phyloP scores from a whole-genome alignment of 1,140 invertebrate genomes.

The Nautilus pompilius region DNA sequence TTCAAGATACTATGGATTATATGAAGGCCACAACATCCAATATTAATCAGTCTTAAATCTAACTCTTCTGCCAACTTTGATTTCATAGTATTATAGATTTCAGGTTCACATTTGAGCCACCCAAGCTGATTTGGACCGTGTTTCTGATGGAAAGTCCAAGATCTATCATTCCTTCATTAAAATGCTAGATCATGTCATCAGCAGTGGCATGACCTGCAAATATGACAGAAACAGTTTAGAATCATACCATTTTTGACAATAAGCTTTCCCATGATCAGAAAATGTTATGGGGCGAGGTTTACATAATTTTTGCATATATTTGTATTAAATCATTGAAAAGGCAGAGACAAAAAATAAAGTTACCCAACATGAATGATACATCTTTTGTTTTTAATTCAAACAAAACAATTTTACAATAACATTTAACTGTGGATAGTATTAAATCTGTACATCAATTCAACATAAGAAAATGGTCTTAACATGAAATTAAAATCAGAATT shows the following conservation, averaged over 20 bases:
- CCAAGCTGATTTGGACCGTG: constrained; percentile 26
- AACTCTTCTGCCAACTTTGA: constrained; percentile 10
- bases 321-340: too few relatives aligned
- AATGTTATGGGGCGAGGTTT: too few relatives aligned
- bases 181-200: constrained; percentile 15
- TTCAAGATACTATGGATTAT: constrained; percentile 23
- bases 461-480: not conserved
- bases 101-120: constrained; percentile 29
- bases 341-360: not conserved
- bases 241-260: too few relatives aligned
- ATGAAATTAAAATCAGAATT: too few relatives aligned
- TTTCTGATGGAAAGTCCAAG: too few relatives aligned
- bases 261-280: not conserved
- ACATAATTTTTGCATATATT: too few relatives aligned
- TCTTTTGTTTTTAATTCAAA: not conserved
- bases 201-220: constrained; percentile 20
- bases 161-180: constrained; percentile 3
- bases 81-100: constrained; percentile 8
- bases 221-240: not conserved
- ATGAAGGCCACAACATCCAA: constrained; percentile 1
- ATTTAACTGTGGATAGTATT: too few relatives aligned
- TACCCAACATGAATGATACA: not conserved
- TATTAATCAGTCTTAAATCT: not conserved
- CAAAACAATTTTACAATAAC: too few relatives aligned
- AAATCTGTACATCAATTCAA: not conserved